A percentile compares a stretch with the other conserved stretches of the same genome.
These are phyloP conservation scores for Periophthalmodon schlosseri DNA, from an alignment of 2,113 vertebrate species.

Conservation along the genomic window DNA sequence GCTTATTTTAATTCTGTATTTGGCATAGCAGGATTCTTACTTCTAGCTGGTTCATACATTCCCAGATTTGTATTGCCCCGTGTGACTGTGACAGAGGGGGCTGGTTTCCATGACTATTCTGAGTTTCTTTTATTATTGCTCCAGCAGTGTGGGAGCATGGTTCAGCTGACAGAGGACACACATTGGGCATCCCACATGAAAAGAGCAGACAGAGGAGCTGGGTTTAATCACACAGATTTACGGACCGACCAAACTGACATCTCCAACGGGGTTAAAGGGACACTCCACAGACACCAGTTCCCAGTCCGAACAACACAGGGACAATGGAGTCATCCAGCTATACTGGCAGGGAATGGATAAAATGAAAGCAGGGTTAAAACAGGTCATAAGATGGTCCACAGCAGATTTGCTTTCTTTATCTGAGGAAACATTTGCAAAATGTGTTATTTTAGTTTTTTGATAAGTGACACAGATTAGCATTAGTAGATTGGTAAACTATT, in stretches of 20 bases:
- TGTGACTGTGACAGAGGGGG: constrained; percentile 21
- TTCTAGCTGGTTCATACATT: constrained; percentile 5
- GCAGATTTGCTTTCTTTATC: not conserved
- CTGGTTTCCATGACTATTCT: constrained; percentile 59
- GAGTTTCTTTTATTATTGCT: constrained; percentile 65
- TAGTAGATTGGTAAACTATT: no score
- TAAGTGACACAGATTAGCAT: no score
- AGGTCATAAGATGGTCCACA: not conserved
- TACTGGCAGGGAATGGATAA: constrained; percentile 13
- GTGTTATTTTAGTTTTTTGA: not conserved
- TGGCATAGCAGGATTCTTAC: not conserved
- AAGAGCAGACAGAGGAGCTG: constrained; percentile 54
- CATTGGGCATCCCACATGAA: constrained; percentile 47
- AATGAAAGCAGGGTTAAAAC: constrained; percentile 36
- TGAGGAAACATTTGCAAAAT: not conserved
- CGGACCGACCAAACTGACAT: constrained; percentile 38
- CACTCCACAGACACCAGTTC: constrained; percentile 36
- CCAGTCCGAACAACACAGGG: constrained; percentile 38
- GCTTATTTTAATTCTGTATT: not conserved
- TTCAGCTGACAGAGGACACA: constrained; percentile 59
- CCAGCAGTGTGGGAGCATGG: constrained; percentile 63
- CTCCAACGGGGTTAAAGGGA: constrained; percentile 57
- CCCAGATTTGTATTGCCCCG: constrained; percentile 16
- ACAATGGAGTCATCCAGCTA: constrained; percentile 47
- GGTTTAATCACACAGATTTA: constrained; percentile 65